phyloP scores from a whole-genome alignment of 1,140 invertebrate genomes.

The Penaeus chinensis region DNA sequence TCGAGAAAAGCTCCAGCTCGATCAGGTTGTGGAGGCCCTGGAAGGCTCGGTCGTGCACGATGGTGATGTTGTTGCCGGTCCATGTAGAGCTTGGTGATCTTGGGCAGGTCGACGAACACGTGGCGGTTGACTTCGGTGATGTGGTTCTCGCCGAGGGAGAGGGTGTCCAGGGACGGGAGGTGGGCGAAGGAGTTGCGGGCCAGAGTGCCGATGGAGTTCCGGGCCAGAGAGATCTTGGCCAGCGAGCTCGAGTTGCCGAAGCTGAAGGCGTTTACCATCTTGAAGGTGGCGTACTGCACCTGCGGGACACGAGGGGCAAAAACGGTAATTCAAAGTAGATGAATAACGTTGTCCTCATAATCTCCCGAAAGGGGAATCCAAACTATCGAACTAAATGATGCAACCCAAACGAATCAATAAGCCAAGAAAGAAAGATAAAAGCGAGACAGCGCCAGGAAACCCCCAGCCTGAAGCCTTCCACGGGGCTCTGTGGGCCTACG shows the following conservation, averaged over 20 bases:
- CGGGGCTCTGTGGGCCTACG: slow-evolving; percentile 61
- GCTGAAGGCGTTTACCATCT: slow-evolving; percentile 75
- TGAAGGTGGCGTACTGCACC: slow-evolving; percentile 79
- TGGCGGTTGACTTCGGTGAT: slow-evolving; percentile 78
- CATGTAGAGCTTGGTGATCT: slow-evolving; percentile 76
- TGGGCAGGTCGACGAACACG: slow-evolving; percentile 78
- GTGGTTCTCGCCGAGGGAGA: slow-evolving; percentile 79
- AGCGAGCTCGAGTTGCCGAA: slow-evolving; percentile 79
- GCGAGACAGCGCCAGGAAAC: too few relatives aligned
- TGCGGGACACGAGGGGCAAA: slow-evolving; percentile 60
- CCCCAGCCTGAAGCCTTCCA: too few relatives aligned
- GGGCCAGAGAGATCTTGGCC: slow-evolving; percentile 75
- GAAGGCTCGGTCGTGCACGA: slow-evolving; percentile 79
- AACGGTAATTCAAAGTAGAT: too few relatives aligned
- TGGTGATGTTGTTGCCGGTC: slow-evolving; percentile 80
- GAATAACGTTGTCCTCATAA: too few relatives aligned
- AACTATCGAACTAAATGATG: too few relatives aligned
- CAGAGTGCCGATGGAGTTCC: slow-evolving; percentile 77
- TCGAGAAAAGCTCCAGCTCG: slow-evolving; percentile 78
- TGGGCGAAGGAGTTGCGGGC: slow-evolving; percentile 77
- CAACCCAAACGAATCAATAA: too few relatives aligned
- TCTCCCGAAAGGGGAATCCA: too few relatives aligned
- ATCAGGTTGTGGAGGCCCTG: slow-evolving; percentile 75
- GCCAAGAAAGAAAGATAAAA: too few relatives aligned
- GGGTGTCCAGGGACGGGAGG: slow-evolving; percentile 75